These are phyloP conservation scores for Styela plicata DNA, from an alignment of 23 tunicate species.

Conservation along the genomic window DNA sequence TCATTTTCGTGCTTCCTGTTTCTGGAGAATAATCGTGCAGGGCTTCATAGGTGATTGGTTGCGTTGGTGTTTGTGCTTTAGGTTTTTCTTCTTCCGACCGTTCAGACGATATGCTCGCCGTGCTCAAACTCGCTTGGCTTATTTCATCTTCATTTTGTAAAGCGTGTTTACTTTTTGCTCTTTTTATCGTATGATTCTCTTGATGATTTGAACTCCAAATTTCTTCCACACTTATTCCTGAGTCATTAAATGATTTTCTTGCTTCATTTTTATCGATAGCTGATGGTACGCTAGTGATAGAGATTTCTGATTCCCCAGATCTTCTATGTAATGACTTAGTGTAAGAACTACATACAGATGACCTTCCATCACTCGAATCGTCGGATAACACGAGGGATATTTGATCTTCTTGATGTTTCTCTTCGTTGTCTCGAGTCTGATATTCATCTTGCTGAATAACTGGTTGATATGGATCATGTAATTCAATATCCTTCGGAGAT, in stretches of 20 bases:
- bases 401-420: background rate
- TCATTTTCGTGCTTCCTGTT: background rate
- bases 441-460: background rate
- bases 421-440: too few species aligned
- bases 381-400: background rate
- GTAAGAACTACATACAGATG: background rate
- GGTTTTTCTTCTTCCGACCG: background rate
- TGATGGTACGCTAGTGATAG: background rate
- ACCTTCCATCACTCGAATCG: background rate
- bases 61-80: background rate
- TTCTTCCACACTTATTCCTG: conserved; percentile 1
- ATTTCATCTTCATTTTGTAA: background rate
- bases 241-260: background rate
- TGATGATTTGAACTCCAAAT: background rate
- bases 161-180: background rate
- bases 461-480: background rate
- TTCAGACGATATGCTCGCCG: background rate
- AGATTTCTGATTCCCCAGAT: background rate
- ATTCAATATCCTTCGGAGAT: conserved; percentile 1
- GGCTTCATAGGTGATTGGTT: background rate
- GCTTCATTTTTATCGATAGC: background rate
- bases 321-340: background rate
- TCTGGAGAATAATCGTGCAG: conserved; percentile 25
- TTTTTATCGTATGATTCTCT: background rate
- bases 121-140: background rate